Base-by-base conservation (phyloP, 2,113 vertebrate species). In the Dicrurus megarhynchus region DNA sequence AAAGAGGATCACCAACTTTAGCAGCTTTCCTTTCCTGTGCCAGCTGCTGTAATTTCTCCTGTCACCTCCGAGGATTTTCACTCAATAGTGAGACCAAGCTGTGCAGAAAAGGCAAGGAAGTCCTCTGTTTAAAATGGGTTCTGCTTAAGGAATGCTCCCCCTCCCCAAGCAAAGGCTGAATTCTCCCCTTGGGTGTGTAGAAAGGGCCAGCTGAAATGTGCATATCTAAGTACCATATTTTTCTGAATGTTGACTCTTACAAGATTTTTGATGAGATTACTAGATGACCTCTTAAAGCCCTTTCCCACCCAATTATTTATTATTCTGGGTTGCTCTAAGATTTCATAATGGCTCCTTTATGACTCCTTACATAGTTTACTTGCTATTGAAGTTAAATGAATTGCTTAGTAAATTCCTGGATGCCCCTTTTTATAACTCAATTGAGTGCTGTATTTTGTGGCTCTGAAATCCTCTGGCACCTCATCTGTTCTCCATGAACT, bases 401-500 rank as follows among this genome's bases (percentile, higher is more conserved):
- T 89, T 93, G 84, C 76, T 93, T 95, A 96, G 91, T 96, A 96
- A 94, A 97, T 87, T 93, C 87, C 84, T 95, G 87, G 90, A 90
- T 91, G 86, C 59, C 88, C 84, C 89, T 90, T 93, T 97, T 96
- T 88, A 96, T 90, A 95, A 95, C 79, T 94, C 96, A 92, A 41
- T 71, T 86, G 90, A 95, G 93, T 93, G 88, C 92, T 93, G 75
- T 96, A 96, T 93, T 96, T 95, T 78, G 93, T 94, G 61, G 75
- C 87, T 97, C 91, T 89, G 86, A 96, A 95, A 93, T 96, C 90
- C 90, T 97, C 75, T 91, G 82, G 74, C 87, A 97, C 92, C 82
- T 97, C 93, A 95, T 95, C 90, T 92, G 80, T 94, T 97, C 85
- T 92, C 86, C 61, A 60, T 96, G 94, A 96, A 97, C 97, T 97